Evolutionary conservation across 2,113 vertebrate genomes (phyloP).

Genomic region (Charina bottae): DNA sequence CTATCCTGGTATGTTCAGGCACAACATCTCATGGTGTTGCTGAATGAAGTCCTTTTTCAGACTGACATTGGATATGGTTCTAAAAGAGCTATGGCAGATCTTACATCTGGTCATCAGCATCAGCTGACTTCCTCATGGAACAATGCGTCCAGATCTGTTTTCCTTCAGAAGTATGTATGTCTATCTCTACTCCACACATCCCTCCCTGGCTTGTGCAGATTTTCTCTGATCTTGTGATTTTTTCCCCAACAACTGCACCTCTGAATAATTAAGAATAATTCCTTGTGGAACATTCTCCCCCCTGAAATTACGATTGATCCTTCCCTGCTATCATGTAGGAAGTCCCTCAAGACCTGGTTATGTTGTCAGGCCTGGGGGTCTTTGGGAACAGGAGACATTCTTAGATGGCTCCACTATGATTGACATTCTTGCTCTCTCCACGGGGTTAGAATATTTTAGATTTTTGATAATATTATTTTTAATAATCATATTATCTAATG

Average conservation of each 20-base stretch:
- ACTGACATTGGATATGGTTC: not conserved
- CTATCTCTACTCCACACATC: not conserved
- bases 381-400: too few relatives aligned
- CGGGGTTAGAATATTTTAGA: too few relatives aligned
- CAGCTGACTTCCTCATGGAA: not conserved
- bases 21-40: not conserved
- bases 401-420: too few relatives aligned
- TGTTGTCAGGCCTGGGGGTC: too few relatives aligned
- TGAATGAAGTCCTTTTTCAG: not conserved
- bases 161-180: not conserved
- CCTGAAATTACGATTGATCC: too few relatives aligned
- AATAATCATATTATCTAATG: too few relatives aligned
- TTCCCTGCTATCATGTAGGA: too few relatives aligned
- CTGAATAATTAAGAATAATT: not conserved
- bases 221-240: not conserved
- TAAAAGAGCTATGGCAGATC: not conserved
- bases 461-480: too few relatives aligned
- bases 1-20: not conserved
- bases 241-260: not conserved
- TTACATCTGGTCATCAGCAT: too few relatives aligned
- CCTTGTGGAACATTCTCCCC: too few relatives aligned
- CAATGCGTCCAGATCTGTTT: not conserved
- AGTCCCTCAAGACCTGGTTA: too few relatives aligned
- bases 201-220: not conserved
- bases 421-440: too few relatives aligned